Evolutionary conservation across 2,797 vertebrate genomes (phyloP).

Genomic region (Natrix natrix): DNA sequence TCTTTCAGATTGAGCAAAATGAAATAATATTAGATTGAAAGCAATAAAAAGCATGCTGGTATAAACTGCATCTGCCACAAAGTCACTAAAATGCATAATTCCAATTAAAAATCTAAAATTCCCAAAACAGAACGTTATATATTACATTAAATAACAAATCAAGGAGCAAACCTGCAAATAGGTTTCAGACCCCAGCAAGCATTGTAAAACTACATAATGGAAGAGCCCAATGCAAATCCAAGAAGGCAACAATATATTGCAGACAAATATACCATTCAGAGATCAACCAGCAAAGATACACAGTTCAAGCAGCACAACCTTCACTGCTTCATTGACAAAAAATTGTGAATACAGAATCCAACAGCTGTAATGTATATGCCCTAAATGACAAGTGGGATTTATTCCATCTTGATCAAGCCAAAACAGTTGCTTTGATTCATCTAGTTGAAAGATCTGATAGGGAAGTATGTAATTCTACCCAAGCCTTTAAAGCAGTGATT

Average conservation of each 20-base stretch:
- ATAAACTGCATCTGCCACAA: background rate
- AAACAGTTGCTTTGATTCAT: background rate
- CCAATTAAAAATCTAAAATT: background rate
- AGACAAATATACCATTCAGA: background rate
- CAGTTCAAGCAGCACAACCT: background rate
- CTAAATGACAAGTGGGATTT: background rate
- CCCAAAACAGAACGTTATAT: background rate
- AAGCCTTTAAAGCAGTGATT: background rate
- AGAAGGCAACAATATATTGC: background rate
- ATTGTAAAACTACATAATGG: background rate
- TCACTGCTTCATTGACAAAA: background rate
- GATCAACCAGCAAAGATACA: background rate
- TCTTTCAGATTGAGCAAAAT: background rate
- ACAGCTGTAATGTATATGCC: background rate
- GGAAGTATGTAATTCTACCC: background rate
- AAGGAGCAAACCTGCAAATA: background rate
- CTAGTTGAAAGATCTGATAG: background rate
- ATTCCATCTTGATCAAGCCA: background rate
- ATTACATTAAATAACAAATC: background rate
- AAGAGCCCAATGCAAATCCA: background rate
- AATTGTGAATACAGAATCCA: background rate
- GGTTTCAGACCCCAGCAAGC: background rate
- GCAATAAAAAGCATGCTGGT: background rate
- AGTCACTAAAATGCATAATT: background rate
- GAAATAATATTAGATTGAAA: background rate